Evolutionary conservation across 2,113 vertebrate species (phyloP), one percentile per base, ranked within the genome.

Genomic region (Grammomys dolichurus): DNA sequence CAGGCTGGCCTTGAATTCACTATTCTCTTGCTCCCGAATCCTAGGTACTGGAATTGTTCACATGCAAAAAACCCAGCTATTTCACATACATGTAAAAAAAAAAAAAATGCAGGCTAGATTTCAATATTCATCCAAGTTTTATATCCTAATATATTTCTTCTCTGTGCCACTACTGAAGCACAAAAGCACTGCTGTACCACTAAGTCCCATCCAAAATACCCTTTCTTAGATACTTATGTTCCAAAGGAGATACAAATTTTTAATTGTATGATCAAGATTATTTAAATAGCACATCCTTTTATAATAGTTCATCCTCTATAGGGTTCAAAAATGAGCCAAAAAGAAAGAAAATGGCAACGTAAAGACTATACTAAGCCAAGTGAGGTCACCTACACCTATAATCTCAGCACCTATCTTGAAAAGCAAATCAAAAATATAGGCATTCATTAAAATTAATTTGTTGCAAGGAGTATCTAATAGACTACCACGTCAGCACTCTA

Each of bases 301-400:
- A 84, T 33, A 91, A 80, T 48, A 76, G n/a, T 20, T 46, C 43
- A 93, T 1, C 2, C 48, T 85, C 76, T 75, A 54, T 5, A 77
- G 46, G 48, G 88, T 48, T 93, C 46, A 84, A 92, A 92, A 97
- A 82, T n/a, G 63, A 95, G 70, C 20, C 69, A 81, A 85, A 94
- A 94, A 77, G 19, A 89, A 90, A 96, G 81, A 33, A 88, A 80
- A 90, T 73, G 5, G 10, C 40, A 88, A 33, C 43, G 46, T 20
- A 77, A 90, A 77, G 73, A 77, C 26, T 73, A 0, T 76, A 33
- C 17, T 89, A 46, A 60, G 28, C 54, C 40, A 89, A 17, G 16
- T 43, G 12, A 58, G 5, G 24, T 73, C 36, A 43, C 31, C 36
- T 24, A 43, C 2, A 31, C n/a, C 26, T 58, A 20, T 54, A 43